Evolutionary conservation across 2,888 invertebrate genomes (phyloP).

Genomic region (Parapristionchus giblindavisi): DNA sequence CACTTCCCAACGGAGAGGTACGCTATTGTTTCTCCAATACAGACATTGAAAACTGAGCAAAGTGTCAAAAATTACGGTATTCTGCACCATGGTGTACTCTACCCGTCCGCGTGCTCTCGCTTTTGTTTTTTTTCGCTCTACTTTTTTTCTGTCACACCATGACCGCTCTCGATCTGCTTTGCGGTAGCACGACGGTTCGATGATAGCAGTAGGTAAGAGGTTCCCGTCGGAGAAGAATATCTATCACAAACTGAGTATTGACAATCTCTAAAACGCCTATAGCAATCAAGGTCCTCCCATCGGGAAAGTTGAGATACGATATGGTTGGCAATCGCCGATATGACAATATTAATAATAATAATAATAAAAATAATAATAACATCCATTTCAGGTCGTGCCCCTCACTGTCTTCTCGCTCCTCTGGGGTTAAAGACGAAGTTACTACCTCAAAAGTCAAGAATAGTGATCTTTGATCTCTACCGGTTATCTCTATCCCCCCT

Average conservation of each 20-base stretch:
- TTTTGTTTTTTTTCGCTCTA: neutral
- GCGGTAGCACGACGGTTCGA: too few relatives aligned
- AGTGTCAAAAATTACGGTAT: neutral
- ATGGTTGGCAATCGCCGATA: neutral
- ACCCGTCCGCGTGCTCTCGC: neutral
- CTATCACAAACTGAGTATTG: neutral
- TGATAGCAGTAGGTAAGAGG: neutral
- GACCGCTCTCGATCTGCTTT: too few relatives aligned
- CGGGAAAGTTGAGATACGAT: neutral
- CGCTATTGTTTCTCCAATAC: neutral
- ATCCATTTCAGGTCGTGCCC: constrained; percentile 56
- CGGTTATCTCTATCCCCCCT: neutral
- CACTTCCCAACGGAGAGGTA: constrained; percentile 57
- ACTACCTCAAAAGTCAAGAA: neutral
- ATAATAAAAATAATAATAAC: too few relatives aligned
- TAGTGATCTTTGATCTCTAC: constrained; percentile 17
- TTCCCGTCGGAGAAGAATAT: neutral
- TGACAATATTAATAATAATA: too few relatives aligned
- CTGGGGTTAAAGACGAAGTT: constrained; percentile 53
- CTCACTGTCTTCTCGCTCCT: constrained; percentile 58
- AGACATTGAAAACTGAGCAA: neutral
- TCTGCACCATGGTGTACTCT: too few relatives aligned
- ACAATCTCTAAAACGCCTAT: neutral
- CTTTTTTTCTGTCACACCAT: too few relatives aligned
- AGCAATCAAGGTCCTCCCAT: neutral